These are phyloP conservation scores for Alligator sinensis DNA, from an alignment of 2,113 vertebrate species.

Conservation along the genomic window DNA sequence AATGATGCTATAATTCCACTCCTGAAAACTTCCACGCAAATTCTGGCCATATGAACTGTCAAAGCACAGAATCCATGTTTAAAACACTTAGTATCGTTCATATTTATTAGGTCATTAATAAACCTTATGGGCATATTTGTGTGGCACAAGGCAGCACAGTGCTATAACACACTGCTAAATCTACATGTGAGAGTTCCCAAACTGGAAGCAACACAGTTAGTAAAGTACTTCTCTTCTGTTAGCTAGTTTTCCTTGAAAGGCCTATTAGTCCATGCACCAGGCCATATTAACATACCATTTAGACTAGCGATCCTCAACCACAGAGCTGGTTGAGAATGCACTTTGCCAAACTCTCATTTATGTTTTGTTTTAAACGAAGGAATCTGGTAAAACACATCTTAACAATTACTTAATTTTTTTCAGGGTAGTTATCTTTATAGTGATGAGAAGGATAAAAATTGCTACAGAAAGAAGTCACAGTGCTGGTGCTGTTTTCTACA, in stretches of 20 bases:
- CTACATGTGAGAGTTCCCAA: too few species aligned
- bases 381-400: rapidly evolving
- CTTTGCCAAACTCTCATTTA: neutral
- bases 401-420: neutral
- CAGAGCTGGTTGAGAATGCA: neutral
- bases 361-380: neutral
- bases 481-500: neutral
- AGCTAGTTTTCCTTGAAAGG: too few species aligned
- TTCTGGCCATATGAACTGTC: neutral
- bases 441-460: neutral
- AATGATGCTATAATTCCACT: neutral
- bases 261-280: too few species aligned
- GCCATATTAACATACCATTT: too few species aligned
- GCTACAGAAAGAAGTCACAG: neutral
- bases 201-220: too few species aligned
- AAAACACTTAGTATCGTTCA: neutral
- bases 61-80: neutral
- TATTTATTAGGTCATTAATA: neutral
- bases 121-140: too few species aligned
- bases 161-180: too few species aligned
- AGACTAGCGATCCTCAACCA: too few species aligned
- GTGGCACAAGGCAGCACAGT: too few species aligned
- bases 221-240: too few species aligned
- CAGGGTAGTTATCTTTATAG: neutral
- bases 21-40: neutral